Evolutionary conservation across 23 tunicate genomes (phyloP), one percentile per base, ranked within the genome.

Genomic region (Halocynthia roretzi): DNA sequence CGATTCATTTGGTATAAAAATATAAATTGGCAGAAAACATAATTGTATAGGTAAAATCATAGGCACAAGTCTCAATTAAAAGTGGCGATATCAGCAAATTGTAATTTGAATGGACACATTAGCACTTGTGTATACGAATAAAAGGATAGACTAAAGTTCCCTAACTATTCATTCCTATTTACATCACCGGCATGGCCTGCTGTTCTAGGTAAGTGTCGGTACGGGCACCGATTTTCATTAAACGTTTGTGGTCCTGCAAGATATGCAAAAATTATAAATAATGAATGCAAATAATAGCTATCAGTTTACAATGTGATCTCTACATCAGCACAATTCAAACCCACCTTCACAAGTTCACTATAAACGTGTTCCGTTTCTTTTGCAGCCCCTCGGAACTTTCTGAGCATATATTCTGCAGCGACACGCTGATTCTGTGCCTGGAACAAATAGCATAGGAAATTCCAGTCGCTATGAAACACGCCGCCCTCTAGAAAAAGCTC

Each of bases 161-260:
- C 44, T 31, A 31, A 1, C 44, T 31, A 31, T 31, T 31, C 44
- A 31, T 31, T 31, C 44, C 44, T 5, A 53, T 63, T 86, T 75
- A 89, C 96, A 89, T 68, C 51, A 75, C 85, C 51, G 96, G 88
- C 9, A 89, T 80, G 18, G 88, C 84, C 62, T 83, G 96, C 53
- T 89, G 96, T 63, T 89, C 96, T 8, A 89, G 81, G 53, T 89
- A 89, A 62, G 96, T 84, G 61, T 85, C 97, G 6, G 87, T 85
- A 12, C 81, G 77, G 5, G 83, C 83, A 5, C 84, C 97, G 17
- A 90, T 77, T 56, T 82, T 81, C 71, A 64, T 66, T 58, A 90
- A 54, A 6, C 88, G 83, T 51, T 90, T 84, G 62, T 90, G 88
- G 72, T 90, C 97, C 63, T 82, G 83, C n/a, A 5, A 74, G 23